Base-by-base conservation (phyloP, 1,140 invertebrate species). In the Arctopsyche grandis region DNA sequence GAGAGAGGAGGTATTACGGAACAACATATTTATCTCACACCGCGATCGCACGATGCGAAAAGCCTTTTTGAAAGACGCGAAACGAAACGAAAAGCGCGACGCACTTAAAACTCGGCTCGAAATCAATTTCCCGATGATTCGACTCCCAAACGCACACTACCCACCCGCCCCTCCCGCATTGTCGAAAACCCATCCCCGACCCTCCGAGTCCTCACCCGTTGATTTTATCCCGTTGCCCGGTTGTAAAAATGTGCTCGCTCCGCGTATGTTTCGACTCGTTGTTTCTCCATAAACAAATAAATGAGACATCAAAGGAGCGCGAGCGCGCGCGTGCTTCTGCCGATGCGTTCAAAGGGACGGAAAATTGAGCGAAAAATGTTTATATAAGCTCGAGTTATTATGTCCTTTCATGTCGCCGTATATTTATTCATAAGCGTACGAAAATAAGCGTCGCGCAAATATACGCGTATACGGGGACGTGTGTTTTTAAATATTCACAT, bases 361-460 rank as follows among this genome's bases (percentile, higher is more conserved):
- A 66, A 66, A 66, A 66, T 66, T 66, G 63, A 66, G 63, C 63
- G 63, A 66, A 66, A 66, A 66, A 66, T 66, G 22, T 66, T 66
- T 66, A 66, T 66, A 66, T 66, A 66, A 66, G 63, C 63, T 24
- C 3, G 21, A 66, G 63, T 66, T 66, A 66, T 66, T 66, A 66
- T 66, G 63, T 66, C 63, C 63, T 66, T 66, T 66, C 24, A 66
- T 66, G 63, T 66, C 19, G 26, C 21, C 48, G 16, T 5, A 52
- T 52, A 52, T 52, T 52, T 52, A 52, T 52, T 52, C 48, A 52
- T 52, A 16, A 14, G 48, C 48, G 48, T 52, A 52, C 16, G 12
- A 46, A 46, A 46, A 46, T 12, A 46, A 5, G 12, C 44, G 12
- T 12, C 44, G 44, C 44, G 12, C 44, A 46, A 5, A 16, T 10